Evolutionary conservation across 2,113 vertebrate species (phyloP), one percentile per base, ranked within the genome.

Genomic region (Oreotragus oreotragus): DNA sequence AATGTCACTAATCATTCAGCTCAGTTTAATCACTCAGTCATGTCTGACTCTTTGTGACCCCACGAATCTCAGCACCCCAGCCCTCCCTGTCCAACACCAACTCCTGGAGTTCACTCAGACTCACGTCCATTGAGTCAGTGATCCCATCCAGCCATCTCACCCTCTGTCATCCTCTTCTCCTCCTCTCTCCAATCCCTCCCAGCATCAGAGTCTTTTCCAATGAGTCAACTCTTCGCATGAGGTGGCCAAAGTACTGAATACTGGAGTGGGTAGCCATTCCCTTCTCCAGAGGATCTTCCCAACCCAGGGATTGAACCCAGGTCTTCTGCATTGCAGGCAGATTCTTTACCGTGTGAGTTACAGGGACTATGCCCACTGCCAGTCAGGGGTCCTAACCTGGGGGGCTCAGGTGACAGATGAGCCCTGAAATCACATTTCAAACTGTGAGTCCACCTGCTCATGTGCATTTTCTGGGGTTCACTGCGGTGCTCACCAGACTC

Each of bases 401-500:
- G 9, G 12, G n/a, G 60, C 30, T 19, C 23, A 2, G 80, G 88
- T 30, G 33, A 17, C 0, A 0, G 21, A 4, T 7, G 28, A 33
- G 47, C 14, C 36, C 36, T 0, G 45, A 49, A 33, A 39, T 21
- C n/a, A 16, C 0, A 1, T 7, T 86, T 84, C 23, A 12, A 36
- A 27, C 21, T 27, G 5, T 2, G 19, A 57, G 33, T 9, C 15
- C 28, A 8, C 19, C 14, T 45, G 30, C 7, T 21, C 3, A 0
- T 16, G 58, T 33, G 19, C 57, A n/a, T 25, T 64, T 96, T 47
- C 49, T 2, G 49, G 66, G 16, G 43, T 70, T n/a, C 36, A 9
- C 23, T 16, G 5, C 1, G 6, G 55, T 13, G 49, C 36, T 60
- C 57, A 7, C 36, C n/a, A 10, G 92, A 15, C 49, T 83, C 43